These are phyloP conservation scores for Dromas ardeola DNA, from an alignment of 2,113 vertebrate species.

Conservation along the genomic window DNA sequence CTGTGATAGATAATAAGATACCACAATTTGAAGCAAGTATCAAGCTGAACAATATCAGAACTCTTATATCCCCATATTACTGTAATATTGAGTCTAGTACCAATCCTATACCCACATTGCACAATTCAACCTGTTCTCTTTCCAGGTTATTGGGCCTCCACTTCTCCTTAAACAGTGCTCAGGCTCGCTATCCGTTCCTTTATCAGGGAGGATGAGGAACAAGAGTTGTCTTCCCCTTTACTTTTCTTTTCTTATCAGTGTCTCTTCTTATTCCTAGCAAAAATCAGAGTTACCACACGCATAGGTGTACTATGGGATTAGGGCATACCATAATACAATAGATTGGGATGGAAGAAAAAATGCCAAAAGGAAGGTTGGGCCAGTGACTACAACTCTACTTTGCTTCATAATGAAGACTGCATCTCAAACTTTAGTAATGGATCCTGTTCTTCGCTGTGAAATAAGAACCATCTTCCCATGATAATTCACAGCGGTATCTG, in stretches of 20 bases:
- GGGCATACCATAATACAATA: background rate
- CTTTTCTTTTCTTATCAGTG: background rate
- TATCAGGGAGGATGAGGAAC: background rate
- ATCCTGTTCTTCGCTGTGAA: background rate
- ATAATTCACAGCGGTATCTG: background rate
- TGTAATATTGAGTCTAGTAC: background rate
- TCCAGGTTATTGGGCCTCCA: background rate
- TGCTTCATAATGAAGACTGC: background rate
- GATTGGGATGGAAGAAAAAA: background rate
- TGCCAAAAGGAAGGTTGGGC: background rate
- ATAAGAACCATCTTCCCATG: background rate
- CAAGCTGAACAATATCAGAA: background rate
- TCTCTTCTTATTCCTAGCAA: background rate
- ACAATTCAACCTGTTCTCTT: background rate
- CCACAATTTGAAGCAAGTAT: background rate
- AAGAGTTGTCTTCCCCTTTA: background rate
- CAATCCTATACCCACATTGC: background rate
- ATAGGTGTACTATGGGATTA: rapidly evolving
- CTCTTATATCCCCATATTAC: background rate
- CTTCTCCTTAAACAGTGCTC: background rate
- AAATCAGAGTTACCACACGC: background rate
- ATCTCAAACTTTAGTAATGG: background rate
- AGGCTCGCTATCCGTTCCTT: background rate
- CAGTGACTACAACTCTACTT: background rate
- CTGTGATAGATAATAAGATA: background rate